Conservation (phyloP, 2,113 vertebrate genomes). For the Natator depressus region DNA sequence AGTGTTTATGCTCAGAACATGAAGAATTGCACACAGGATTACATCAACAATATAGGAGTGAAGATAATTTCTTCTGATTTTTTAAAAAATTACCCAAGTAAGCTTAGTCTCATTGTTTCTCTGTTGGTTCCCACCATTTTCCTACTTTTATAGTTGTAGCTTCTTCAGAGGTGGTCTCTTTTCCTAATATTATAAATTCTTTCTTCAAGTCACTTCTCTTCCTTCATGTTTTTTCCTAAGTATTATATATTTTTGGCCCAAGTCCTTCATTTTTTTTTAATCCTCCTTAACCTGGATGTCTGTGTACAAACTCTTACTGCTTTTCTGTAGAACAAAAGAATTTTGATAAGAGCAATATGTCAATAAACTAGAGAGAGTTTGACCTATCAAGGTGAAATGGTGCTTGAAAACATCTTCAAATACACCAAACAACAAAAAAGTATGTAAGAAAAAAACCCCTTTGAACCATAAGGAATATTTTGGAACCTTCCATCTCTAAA, state of each 20-base stretch:
- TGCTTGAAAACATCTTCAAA: slow-evolving; percentile 27
- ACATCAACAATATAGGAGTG: not conserved
- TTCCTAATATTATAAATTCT: not conserved
- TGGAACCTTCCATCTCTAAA: not conserved
- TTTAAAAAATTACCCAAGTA: not conserved
- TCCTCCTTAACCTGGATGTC: not conserved
- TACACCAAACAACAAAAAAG: slow-evolving; percentile 20
- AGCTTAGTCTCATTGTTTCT: not conserved
- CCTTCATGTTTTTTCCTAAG: not conserved
- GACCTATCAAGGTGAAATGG: slow-evolving; percentile 20
- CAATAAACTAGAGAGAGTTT: not conserved
- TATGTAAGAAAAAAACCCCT: not conserved
- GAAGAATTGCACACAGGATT: not conserved
- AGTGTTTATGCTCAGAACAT: not conserved
- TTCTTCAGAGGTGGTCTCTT: not conserved
- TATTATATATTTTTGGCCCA: not conserved
- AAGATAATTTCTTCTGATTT: not conserved
- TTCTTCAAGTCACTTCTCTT: not conserved
- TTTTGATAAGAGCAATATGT: not conserved
- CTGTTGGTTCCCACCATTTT: not conserved
- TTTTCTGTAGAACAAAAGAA: not conserved
- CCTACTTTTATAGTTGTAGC: not conserved
- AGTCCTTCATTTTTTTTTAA: not conserved
- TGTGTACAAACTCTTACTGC: not conserved
- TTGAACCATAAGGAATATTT: not conserved